Evolutionary conservation across 1,140 invertebrate genomes (phyloP).

Genomic region (Drosophila watanabei): DNA sequence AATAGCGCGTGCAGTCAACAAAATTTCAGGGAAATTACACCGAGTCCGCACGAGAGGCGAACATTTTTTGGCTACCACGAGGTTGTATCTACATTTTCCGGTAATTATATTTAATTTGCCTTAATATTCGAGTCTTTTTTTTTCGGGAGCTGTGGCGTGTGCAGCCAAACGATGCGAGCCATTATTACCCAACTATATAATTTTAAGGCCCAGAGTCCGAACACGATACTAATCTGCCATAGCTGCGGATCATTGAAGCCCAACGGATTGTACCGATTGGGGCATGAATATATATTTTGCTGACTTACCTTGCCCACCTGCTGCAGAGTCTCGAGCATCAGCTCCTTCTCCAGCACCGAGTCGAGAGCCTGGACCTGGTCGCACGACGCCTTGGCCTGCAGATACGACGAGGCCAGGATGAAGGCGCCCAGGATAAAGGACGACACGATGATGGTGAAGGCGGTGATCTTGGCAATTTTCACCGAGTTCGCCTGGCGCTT

Average conservation of each 20-base stretch:
- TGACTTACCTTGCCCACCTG: slow-evolving; percentile 87
- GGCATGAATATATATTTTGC: slow-evolving; percentile 72
- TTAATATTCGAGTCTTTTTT: slow-evolving; percentile 62
- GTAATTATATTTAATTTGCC: slow-evolving; percentile 81
- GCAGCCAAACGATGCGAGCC: slow-evolving; percentile 63
- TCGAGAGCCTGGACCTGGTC: slow-evolving; percentile 89
- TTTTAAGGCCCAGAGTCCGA: slow-evolving; percentile 40
- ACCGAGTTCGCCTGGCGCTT: slow-evolving; percentile 90
- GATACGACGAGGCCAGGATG: slow-evolving; percentile 92
- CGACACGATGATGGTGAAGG: slow-evolving; percentile 91
- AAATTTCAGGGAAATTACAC: slow-evolving; percentile 39
- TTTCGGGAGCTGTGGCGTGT: slow-evolving; percentile 60
- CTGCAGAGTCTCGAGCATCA: slow-evolving; percentile 88
- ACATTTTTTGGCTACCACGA: slow-evolving; percentile 23
- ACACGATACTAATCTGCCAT: slow-evolving; percentile 58
- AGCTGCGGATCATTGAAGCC: slow-evolving; percentile 46
- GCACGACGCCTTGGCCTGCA: slow-evolving; percentile 91
- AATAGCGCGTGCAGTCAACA: slow-evolving; percentile 70
- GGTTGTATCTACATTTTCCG: slow-evolving; percentile 72
- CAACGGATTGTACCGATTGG: slow-evolving; percentile 27
- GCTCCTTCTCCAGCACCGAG: slow-evolving; percentile 88
- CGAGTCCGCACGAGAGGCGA: slow-evolving; percentile 11
- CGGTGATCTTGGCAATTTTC: slow-evolving; percentile 93
- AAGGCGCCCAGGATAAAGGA: slow-evolving; percentile 92
- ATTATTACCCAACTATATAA: slow-evolving; percentile 70